phyloP scores from a whole-genome alignment of 2,113 vertebrate species.

The Pelvicachromis taeniatus region DNA sequence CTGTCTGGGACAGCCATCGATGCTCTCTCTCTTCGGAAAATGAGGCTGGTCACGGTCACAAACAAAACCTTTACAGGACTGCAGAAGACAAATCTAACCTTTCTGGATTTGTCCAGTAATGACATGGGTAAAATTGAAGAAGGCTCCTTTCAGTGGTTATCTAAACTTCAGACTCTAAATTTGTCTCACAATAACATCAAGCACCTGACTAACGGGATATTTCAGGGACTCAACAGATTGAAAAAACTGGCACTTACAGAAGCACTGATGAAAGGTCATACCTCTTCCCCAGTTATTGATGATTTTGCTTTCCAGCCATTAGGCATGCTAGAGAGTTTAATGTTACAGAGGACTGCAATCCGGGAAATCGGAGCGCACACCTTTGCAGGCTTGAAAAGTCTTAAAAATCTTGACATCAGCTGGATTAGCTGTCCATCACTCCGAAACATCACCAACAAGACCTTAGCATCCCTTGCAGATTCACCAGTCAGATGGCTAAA shows the following conservation, averaged over 20 bases:
- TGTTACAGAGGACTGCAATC: conserved; percentile 75
- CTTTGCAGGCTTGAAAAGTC: conserved; percentile 81
- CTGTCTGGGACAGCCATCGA: conserved; percentile 76
- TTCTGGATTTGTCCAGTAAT: conserved; percentile 83
- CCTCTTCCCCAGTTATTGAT: conserved; percentile 63
- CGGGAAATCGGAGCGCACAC: conserved; percentile 67
- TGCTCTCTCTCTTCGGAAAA: conserved; percentile 75
- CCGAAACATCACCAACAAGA: conserved; percentile 75
- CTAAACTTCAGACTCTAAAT: conserved; percentile 73
- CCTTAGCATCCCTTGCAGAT: conserved; percentile 80
- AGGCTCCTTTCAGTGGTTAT: conserved; percentile 80
- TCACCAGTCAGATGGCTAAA: conserved; percentile 83
- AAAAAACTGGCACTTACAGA: conserved; percentile 76
- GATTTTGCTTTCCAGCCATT: conserved; percentile 84
- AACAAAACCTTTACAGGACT: conserved; percentile 78
- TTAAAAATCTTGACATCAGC: conserved; percentile 79
- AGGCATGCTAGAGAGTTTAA: conserved; percentile 75
- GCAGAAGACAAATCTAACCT: conserved; percentile 75
- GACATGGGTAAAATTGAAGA: conserved; percentile 68
- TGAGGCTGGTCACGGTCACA: conserved; percentile 62
- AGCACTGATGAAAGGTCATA: conserved; percentile 61
- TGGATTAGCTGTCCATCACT: conserved; percentile 68
- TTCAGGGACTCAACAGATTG: conserved; percentile 80
- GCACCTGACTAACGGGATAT: conserved; percentile 69
- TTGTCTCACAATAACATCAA: conserved; percentile 77